Conservation (phyloP, 2,888 invertebrate species). For the Drosophila neonasuta region DNA sequence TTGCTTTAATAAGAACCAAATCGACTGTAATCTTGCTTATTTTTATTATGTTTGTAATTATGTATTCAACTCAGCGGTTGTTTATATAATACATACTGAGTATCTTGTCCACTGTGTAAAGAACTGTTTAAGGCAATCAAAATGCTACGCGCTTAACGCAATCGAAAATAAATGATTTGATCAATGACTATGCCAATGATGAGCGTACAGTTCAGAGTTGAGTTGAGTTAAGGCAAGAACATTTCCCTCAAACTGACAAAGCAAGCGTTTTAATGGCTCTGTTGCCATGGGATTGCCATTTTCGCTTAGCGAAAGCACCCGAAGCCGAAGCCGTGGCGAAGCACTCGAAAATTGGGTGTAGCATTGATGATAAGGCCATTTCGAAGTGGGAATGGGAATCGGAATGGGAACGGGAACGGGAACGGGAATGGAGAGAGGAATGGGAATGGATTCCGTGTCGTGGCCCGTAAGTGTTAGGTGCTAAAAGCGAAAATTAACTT, state of each 20-base stretch:
- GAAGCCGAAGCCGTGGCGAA: background rate
- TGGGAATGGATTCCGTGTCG: background rate
- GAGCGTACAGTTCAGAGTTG: conserved; percentile 15
- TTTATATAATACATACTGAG: background rate
- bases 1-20: too few relatives aligned
- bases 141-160: conserved; percentile 16
- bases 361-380: conserved; percentile 22
- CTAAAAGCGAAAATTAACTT: conserved; percentile 69
- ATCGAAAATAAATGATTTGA: conserved; percentile 58
- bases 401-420: background rate
- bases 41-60: too few relatives aligned
- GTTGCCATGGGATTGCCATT: conserved; percentile 61
- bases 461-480: conserved; percentile 43
- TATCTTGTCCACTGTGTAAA: background rate
- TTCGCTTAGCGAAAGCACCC: conserved; percentile 16
- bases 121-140: conserved; percentile 41
- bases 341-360: conserved; percentile 7
- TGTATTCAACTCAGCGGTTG: too few relatives aligned
- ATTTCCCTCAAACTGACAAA: conserved; percentile 3
- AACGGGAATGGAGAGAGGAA: background rate
- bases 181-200: conserved; percentile 54
- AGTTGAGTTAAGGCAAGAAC: background rate
- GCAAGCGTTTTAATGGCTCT: conserved; percentile 61
- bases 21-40: too few relatives aligned
- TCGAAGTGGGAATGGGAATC: background rate